Percentiles rank a stretch among this genome's conserved stretches.
phyloP scores from a whole-genome alignment of 1,140 invertebrate species.

The Pseudomyrmex flavicornis region DNA sequence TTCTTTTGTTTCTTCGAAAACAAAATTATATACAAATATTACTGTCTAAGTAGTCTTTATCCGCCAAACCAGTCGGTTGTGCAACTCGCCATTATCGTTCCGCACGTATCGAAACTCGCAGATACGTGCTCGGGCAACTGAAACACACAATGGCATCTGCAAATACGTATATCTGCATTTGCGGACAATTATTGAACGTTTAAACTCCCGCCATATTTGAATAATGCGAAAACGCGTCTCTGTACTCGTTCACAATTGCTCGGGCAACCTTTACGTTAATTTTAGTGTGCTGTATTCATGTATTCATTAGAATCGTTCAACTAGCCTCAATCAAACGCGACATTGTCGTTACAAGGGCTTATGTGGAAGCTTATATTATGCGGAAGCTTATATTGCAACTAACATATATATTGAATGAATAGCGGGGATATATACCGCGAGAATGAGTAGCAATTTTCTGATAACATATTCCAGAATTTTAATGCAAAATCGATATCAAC shows the following conservation, averaged over 20 bases:
- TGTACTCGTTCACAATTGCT: neutral
- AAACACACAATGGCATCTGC: conserved; percentile 3
- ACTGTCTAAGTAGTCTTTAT: neutral
- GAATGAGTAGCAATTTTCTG: neutral
- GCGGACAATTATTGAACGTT: conserved; percentile 25
- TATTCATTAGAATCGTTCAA: conserved; percentile 8
- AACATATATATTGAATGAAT: neutral
- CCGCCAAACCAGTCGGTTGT: neutral
- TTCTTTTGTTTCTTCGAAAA: neutral
- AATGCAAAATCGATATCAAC: no score
- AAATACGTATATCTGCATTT: neutral
- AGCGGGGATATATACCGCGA: no score
- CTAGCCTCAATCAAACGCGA: neutral
- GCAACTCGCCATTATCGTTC: neutral
- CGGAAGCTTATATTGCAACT: conserved; percentile 11
- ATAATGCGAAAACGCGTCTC: neutral
- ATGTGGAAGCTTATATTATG: neutral
- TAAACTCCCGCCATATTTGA: conserved; percentile 7
- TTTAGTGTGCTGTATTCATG: neutral
- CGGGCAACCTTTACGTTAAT: conserved; percentile 19
- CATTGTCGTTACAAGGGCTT: conserved; percentile 32
- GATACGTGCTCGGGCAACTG: conserved; percentile 18
- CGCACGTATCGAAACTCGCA: neutral
- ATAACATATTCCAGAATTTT: conserved; percentile 6
- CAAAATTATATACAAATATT: neutral